Base-by-base conservation (phyloP, 2,888 invertebrate genomes). In the Oasisia sp. region DNA sequence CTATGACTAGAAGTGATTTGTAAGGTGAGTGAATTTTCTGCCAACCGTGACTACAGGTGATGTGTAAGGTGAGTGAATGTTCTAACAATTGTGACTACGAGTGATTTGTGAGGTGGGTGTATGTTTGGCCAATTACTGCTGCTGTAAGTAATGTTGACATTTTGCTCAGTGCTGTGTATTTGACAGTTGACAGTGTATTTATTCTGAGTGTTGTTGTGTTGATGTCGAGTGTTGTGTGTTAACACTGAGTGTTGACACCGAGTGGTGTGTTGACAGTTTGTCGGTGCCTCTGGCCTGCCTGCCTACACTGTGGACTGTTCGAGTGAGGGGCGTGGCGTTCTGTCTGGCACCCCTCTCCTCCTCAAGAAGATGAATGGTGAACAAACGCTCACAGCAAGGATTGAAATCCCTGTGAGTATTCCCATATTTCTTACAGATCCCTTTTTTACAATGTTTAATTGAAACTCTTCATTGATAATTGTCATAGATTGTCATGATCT, bases 371-470 rank as follows among this genome's bases (percentile, higher is more conserved):
- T 95, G 89, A 94, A 95, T 89, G 92, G 91, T 7, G 93, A 94
- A 12, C 93, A 94, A 44, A 93, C 91, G 2, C 90, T 96, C 92
- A 95, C 94, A 8, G 96, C 95, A 7, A 95, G 94, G 90, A 94
- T 96, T 92, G 95, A 96, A 92, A 93, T 96, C 4, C 95, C 95
- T 94, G 96, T 96, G 92, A 93, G 93, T 92, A 19, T 90, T 50
- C 50, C 9, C 50, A 14, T 50, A 50, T 50, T 50, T 38, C 38
- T 38, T 38, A 38, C 38, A 38, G 38, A 38, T 38, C 38, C 38
- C 1, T 38, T 9, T 50, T 50, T 50, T 50, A 50, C 50, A 50
- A 7, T 50, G 50, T 50, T 9, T 50, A 9, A 50, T 50, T 12
- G 50, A 50, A 2, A 50, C 50, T 12, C 50, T 50, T 50, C 50